Evolutionary conservation across 2,113 vertebrate genomes (phyloP).

Genomic region (Ibidorhyncha struthersii): DNA sequence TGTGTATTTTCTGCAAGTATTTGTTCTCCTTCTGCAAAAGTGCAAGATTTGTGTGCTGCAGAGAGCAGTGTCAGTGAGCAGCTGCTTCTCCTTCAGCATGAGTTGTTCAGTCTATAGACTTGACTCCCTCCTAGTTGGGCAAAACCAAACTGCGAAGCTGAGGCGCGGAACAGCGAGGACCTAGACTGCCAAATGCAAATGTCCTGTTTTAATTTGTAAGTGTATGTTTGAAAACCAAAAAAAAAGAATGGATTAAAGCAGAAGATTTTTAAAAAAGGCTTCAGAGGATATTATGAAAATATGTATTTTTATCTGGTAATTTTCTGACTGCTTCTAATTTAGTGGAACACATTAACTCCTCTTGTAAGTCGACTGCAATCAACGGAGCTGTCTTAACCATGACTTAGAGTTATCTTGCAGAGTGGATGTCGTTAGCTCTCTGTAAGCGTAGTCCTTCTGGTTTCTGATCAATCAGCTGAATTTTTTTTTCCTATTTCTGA

Average conservation of each 20-base stretch:
- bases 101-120: not conserved
- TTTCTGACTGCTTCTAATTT: not conserved
- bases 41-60: conserved; percentile 42
- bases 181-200: not conserved
- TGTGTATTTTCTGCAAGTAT: conserved; percentile 47
- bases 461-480: not conserved
- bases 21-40: conserved; percentile 42
- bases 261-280: not conserved
- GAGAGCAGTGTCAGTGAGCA: conserved; percentile 33
- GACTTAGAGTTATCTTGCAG: not conserved
- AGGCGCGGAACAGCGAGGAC: fast-evolving
- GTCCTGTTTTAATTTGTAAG: not conserved
- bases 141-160: not conserved
- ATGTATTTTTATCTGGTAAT: not conserved
- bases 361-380: not conserved
- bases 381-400: not conserved
- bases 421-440: not conserved
- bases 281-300: not conserved
- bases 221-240: not conserved
- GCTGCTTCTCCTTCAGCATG: conserved; percentile 54
- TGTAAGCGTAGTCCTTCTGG: not conserved
- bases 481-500: not conserved
- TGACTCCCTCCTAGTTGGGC: not conserved
- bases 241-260: not conserved
- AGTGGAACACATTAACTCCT: not conserved